Conservation (phyloP, 2,888 invertebrate species). For the Masnerella sp. region DNA sequence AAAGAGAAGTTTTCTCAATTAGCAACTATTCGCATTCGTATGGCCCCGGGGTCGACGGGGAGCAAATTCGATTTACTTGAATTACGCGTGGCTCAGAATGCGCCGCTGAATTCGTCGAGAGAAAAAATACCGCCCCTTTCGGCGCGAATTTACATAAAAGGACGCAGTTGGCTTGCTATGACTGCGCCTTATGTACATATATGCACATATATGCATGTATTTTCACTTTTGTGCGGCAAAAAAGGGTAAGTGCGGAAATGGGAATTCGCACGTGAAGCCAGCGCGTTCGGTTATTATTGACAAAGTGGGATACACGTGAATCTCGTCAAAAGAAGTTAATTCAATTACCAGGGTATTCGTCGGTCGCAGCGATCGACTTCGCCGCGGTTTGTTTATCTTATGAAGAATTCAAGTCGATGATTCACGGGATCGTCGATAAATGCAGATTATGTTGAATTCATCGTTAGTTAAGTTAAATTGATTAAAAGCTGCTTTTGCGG, state of each 20-base stretch:
- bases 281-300: slow-evolving; percentile 34
- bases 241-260: slow-evolving; percentile 44
- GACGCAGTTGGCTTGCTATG: slow-evolving; percentile 39
- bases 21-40: slow-evolving; percentile 58
- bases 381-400: slow-evolving; percentile 14
- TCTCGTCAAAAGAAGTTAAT: slow-evolving; percentile 41
- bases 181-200: slow-evolving; percentile 34
- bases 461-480: too few species aligned
- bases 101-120: slow-evolving; percentile 34
- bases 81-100: slow-evolving; percentile 53
- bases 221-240: slow-evolving; percentile 36
- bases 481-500: too few species aligned
- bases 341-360: slow-evolving; percentile 18
- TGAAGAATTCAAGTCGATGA: background rate
- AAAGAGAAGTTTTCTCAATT: slow-evolving; percentile 59
- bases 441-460: slow-evolving; percentile 7
- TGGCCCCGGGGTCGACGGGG: slow-evolving; percentile 50
- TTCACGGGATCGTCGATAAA: slow-evolving; percentile 15
- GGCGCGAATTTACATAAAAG: slow-evolving; percentile 54
- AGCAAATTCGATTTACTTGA: slow-evolving; percentile 57
- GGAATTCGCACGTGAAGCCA: slow-evolving; percentile 22
- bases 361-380: background rate
- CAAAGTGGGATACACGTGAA: slow-evolving; percentile 27
- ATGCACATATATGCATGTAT: slow-evolving; percentile 39
- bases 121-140: slow-evolving; percentile 44